Conservation (phyloP, 1,140 invertebrate species). For the Procambarus virginalis region DNA sequence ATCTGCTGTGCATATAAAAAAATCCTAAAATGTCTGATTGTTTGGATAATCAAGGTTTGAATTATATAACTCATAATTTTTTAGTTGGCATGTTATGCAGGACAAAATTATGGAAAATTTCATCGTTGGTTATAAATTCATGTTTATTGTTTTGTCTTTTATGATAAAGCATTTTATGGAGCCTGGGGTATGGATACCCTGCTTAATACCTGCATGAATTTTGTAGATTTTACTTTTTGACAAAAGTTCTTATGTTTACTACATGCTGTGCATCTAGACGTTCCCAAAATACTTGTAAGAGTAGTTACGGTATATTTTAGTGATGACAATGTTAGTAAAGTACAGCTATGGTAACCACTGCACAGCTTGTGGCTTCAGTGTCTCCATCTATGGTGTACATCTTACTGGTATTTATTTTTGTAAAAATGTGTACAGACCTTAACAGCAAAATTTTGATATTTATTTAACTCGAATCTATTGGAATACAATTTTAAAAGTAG, state of each 20-base stretch:
- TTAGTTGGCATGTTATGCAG: not conserved
- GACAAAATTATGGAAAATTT: no score
- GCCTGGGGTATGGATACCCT: no score
- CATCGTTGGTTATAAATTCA: no score
- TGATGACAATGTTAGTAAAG: not conserved
- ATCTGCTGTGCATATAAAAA: not conserved
- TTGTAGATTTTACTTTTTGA: no score
- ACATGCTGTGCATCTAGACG: not conserved
- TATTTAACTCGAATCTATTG: not conserved
- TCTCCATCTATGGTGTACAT: no score
- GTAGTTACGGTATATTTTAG: not conserved
- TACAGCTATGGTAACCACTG: not conserved
- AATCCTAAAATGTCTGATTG: not conserved
- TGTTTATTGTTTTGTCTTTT: no score
- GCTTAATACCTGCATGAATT: no score
- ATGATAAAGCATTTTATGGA: no score
- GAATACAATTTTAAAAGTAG: not conserved
- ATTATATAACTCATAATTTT: not conserved
- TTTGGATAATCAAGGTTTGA: not conserved
- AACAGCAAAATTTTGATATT: not conserved
- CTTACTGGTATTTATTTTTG: not conserved
- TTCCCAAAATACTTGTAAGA: not conserved
- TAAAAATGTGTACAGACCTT: not conserved
- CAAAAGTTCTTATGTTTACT: not conserved
- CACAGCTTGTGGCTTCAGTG: not conserved